Evolutionary conservation across 2,113 vertebrate genomes (phyloP), one percentile per base, ranked within the genome.

Genomic region (Physeter macrocephalus): DNA sequence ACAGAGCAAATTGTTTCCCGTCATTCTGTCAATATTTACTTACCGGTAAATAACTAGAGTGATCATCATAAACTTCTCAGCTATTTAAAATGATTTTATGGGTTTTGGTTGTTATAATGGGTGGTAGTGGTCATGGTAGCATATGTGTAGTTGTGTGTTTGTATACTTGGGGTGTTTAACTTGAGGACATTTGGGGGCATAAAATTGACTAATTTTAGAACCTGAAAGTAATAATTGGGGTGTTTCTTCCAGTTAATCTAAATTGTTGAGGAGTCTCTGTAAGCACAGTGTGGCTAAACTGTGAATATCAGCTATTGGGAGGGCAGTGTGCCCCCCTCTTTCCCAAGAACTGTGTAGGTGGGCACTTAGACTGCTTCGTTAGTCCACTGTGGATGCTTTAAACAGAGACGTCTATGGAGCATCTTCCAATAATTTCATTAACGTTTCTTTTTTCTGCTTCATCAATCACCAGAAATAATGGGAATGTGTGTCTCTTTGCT

Each of bases 281-380:
- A 62, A 43, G 3, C 5, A 83, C 6, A 57, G 34, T 25, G 4
- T n/a, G 27, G 3, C 31, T 78, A 7, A 90, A 13, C 21, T 31
- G 21, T 46, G 4, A 59, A 3, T 10, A 8, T 74, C 6, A 15
- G 27, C 25, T 66, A 1, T 20, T 41, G 27, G 27, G 23, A 4
- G 6, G 12, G 8, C 0, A 2, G 0, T 7, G 2, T n/a, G 20
- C 3, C 3, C 13, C 18, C 6, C 1, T 6, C 2, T 69, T 93
- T 25, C 41, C 62, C 2, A 8, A 1, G 57, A 5, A 52, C 5
- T 31, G 1, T n/a, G 17, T 34, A 46, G 1, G 5, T 29, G 4
- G 54, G 7, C 6, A 25, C 12, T 89, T 27, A 54, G 49, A 2
- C 12, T 34, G 18, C 9, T 69, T 36, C 0, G 9, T 54, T 43